Base-by-base conservation (phyloP, 2,113 vertebrate species). In the Podarcis muralis region DNA sequence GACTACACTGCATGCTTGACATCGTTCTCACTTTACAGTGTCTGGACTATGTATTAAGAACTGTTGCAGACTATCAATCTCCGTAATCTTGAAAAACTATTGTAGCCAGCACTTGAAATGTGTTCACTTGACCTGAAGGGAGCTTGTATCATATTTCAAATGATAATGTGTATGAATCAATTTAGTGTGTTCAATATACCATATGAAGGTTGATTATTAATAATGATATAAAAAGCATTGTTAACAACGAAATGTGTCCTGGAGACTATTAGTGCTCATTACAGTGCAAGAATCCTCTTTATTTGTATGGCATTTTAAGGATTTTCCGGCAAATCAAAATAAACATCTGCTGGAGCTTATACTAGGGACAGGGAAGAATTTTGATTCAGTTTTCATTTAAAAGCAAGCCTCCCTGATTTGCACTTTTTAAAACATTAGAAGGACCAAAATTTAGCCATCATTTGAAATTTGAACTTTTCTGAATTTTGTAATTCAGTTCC, bases 101-200 rank as follows among this genome's bases (percentile, higher is more conserved):
- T 83, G 69, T 30, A 71, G 71, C 43, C 32, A 82, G 40, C 40
- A 59, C 12, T 88, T 90, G 13, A 86, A 71, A 68, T 87, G 35
- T 91, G 74, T 32, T 91, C 88, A 78, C 88, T 84, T 59, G 23
- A 0, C 79, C n/a, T 88, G 30, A 90, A 74, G 77, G 37, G 30
- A 37, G n/a, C 40, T 2, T 27, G 4, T 91, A 59, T 91, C 76
- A 92, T 81, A 79, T 71, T 74, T 87, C 65, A 82, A 48, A 86
- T 78, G 75, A 43, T 15, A 40, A 78, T 43, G 3, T 5, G 23
- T 79, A 71, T 35, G 12, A 88, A 83, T 83, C 13, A 66, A 4
- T 83, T 81, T 76, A 53, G 30, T 53, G 48, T 11, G 48, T 53
- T 53, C 48, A 12, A 53, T 53, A 53, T 53, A 53, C 15, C 43